These are phyloP conservation scores for Otocyon megalotis DNA, from an alignment of 2,113 vertebrate species.

Conservation along the genomic window DNA sequence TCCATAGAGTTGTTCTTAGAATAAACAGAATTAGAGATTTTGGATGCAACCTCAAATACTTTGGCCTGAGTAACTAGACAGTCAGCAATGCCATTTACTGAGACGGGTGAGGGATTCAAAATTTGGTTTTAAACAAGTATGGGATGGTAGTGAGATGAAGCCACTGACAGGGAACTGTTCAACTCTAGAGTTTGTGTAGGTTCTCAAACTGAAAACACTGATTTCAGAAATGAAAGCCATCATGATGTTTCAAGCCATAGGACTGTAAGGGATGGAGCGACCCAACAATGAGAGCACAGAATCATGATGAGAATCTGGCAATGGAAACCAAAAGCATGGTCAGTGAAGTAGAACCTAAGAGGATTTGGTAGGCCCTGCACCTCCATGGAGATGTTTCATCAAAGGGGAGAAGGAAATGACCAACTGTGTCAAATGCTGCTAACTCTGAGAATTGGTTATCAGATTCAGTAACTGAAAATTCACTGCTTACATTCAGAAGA, in stretches of 20 bases:
- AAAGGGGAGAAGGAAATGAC: background rate
- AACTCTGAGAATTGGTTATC: background rate
- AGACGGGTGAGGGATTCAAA: background rate
- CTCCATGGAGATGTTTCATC: accelerated
- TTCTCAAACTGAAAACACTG: background rate
- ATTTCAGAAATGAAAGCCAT: conserved; percentile 34
- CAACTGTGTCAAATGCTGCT: background rate
- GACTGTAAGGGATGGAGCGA: background rate
- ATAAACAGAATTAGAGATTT: background rate
- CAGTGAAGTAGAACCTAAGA: background rate
- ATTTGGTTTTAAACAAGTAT: background rate
- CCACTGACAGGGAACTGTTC: background rate
- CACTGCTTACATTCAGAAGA: background rate
- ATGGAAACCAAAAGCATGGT: background rate
- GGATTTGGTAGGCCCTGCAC: too few species aligned
- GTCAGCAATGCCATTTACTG: background rate
- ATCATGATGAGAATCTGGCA: background rate
- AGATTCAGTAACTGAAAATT: background rate
- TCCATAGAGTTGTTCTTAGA: background rate
- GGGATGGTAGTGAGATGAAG: background rate
- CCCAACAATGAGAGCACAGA: background rate
- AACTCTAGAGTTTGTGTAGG: background rate
- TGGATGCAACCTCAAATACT: background rate
- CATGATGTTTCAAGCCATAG: background rate
- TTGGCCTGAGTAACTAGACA: background rate